Evolutionary conservation across 2,113 vertebrate species (phyloP), one percentile per base, ranked within the genome.

Genomic region (Deroptyus accipitrinus): DNA sequence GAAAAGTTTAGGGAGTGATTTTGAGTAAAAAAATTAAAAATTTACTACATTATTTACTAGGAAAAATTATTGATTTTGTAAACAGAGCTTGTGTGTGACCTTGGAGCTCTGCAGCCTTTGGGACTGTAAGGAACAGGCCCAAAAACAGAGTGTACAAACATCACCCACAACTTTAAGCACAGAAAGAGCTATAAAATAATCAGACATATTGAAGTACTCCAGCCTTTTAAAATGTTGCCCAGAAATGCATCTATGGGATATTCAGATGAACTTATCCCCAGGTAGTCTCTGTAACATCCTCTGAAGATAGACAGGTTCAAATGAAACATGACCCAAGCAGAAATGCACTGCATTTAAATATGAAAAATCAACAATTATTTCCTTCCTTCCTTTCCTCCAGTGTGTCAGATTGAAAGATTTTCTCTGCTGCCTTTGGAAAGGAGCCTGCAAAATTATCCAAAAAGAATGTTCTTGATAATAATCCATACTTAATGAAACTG

Each of bases 401-500:
- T 27, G 13, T 69, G 28, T 59, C 57, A 91, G 48, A 83, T 22
- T 82, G 74, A 90, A 75, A 88, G 44, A 88, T 70, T 90, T 93
- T 67, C 18, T 64, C 64, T 94, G 48, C 39, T 94, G 20, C 51
- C 3, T 25, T 95, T 95, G 95, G 83, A 94, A 96, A 66, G 46
- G 11, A 89, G 84, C 74, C 80, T 76, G 66, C 10, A 86, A 96
- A 89, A 84, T 77, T 92, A 57, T 94, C 62, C 31, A 35, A 51
- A 89, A 90, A 90, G 46, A 92, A 91, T 92, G 69, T 93, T 95
- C 84, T 77, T 7, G 5, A 83, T 83, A 93, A 95, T 97, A 96
- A 96, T 94, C 86, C 91, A 55, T 84, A 78, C 95, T 96, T 94
- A 96, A 96, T 96, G 89, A 95, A 96, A 90, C 44, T 81, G 67